Conservation (phyloP, 2,113 vertebrate species). For the Poecile atricapillus region DNA sequence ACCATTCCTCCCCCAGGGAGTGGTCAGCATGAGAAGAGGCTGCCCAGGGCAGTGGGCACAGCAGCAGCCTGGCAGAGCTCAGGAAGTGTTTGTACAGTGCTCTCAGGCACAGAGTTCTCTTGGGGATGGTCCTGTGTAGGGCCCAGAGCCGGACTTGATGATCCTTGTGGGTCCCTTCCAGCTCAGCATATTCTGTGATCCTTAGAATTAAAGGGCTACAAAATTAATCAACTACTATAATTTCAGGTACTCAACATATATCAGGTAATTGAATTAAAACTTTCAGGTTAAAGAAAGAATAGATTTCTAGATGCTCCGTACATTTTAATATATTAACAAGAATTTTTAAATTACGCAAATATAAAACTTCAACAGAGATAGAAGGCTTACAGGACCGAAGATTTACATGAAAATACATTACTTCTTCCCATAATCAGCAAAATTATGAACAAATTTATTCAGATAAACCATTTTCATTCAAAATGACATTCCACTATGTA, state of each 20-base stretch:
- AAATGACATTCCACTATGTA: constrained; percentile 36
- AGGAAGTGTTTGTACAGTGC: background rate
- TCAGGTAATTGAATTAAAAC: background rate
- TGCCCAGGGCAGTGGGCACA: background rate
- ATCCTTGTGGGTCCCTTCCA: background rate
- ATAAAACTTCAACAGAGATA: constrained; percentile 20
- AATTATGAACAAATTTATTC: constrained; percentile 60
- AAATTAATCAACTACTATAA: background rate
- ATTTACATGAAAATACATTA: constrained; percentile 59
- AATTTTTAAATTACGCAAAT: constrained; percentile 35
- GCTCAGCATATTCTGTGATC: background rate
- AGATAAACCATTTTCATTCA: constrained; percentile 52
- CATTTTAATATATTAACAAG: background rate
- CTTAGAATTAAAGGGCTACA: background rate
- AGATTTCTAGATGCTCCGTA: background rate
- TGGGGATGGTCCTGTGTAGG: background rate
- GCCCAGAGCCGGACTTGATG: rapidly evolving
- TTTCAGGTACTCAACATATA: background rate
- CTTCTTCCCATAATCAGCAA: constrained; percentile 31
- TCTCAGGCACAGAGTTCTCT: background rate
- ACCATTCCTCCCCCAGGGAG: rapidly evolving
- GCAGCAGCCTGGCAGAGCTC: background rate
- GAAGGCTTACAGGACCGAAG: background rate
- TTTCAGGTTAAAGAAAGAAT: background rate
- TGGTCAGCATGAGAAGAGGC: background rate